A percentile compares a stretch with the other conserved stretches of the same genome.
phyloP scores from a whole-genome alignment of 2,888 invertebrate species.

The Polia nebulosa region DNA sequence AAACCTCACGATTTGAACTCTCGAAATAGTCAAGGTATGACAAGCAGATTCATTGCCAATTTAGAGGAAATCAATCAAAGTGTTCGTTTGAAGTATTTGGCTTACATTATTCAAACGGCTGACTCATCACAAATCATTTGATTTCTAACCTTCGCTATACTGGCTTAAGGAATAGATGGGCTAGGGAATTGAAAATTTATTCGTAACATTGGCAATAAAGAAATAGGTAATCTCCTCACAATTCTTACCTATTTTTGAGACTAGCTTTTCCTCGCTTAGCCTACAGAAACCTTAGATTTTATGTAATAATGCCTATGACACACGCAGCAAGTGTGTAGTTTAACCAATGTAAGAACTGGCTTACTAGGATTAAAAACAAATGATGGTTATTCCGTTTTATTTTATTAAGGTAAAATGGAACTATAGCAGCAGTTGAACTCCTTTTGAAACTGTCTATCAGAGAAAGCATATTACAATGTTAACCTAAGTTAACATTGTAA shows the following conservation, averaged over 20 bases:
- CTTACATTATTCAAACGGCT: slow-evolving; percentile 38
- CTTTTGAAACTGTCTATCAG: background rate
- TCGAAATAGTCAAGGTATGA: slow-evolving; percentile 4
- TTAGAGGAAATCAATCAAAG: slow-evolving; percentile 35
- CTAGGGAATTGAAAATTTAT: slow-evolving; percentile 5
- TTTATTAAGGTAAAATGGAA: background rate
- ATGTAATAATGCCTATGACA: background rate
- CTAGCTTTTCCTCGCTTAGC: background rate
- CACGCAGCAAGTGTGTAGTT: background rate
- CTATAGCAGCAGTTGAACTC: background rate
- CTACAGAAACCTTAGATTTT: background rate
- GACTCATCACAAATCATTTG: slow-evolving; percentile 10
- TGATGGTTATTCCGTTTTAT: background rate
- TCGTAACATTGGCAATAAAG: background rate
- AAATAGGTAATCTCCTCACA: background rate
- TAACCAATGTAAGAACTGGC: background rate
- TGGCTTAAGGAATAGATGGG: background rate
- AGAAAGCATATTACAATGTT: too few relatives aligned
- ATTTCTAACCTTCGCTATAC: background rate
- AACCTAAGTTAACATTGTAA: background rate
- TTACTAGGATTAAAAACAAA: background rate
- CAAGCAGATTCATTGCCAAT: background rate
- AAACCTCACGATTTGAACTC: slow-evolving; percentile 4
- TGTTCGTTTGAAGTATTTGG: background rate
- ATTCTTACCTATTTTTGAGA: background rate